A percentile compares a stretch with the other conserved stretches of the same genome.
These are phyloP conservation scores for Hypotaenidia philippensis DNA, from an alignment of 2,797 vertebrate species.

Conservation along the genomic window DNA sequence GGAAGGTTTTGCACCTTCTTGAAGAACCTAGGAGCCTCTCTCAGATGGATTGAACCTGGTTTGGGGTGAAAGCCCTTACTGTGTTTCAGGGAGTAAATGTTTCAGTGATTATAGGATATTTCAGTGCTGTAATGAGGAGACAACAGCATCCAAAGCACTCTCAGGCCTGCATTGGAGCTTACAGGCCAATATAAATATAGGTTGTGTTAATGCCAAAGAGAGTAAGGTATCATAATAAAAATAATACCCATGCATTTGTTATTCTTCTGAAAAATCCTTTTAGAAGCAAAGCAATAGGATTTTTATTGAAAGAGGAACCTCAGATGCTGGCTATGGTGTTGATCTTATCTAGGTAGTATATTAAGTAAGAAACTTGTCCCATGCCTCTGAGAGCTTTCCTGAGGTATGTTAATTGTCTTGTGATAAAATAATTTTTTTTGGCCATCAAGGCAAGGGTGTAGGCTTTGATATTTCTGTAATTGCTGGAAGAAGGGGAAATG, in stretches of 20 bases:
- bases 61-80: neutral
- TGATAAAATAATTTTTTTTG: neutral
- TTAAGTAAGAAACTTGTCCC: neutral
- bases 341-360: neutral
- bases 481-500: neutral
- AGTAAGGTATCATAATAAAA: neutral
- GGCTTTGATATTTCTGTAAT: neutral
- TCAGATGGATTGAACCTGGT: neutral
- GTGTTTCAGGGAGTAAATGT: neutral
- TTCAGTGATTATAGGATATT: neutral
- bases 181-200: neutral
- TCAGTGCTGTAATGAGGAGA: neutral
- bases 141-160: neutral
- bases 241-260: neutral
- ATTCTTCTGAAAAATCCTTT: neutral
- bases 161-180: neutral
- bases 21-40: neutral
- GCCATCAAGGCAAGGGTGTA: neutral
- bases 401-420: neutral
- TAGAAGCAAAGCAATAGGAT: neutral
- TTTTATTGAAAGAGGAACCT: neutral
- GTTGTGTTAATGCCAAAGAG: neutral
- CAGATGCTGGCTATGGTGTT: neutral
- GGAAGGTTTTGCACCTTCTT: neutral
- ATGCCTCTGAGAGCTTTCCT: neutral